Base-by-base conservation (phyloP, 2,113 vertebrate genomes). In the Tautogolabrus adspersus region DNA sequence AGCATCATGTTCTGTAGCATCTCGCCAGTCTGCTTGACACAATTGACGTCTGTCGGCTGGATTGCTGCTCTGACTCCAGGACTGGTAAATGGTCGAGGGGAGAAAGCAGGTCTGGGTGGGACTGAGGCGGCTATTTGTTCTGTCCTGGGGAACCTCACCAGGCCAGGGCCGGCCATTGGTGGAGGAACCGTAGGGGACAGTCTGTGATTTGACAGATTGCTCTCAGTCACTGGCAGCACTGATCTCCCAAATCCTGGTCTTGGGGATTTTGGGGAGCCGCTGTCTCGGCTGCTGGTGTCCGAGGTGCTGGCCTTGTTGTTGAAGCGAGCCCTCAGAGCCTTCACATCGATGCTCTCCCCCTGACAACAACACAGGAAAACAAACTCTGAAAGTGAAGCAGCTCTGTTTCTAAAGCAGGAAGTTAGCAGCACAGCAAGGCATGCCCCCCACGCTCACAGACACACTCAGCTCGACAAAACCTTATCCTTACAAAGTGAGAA, bases 281-380 rank as follows among this genome's bases (percentile, higher is more conserved):
- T 90, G 64, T 92, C 90, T n/a, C 77, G 55, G 83, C 86, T 87
- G 86, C 84, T 84, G 68, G 75, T 61, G 34, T 82, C 68, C 0
- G 51, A 77, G 66, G 76, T 76, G 64, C 73, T 73, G 82, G 75
- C 34, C 34, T 82, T 76, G 61, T 44, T 67, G 72, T 81, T 90
- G 87, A 95, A 94, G 66, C 26, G 90, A 55, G 91, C 92, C 84
- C 87, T 89, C 76, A 95, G 85, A 81, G 93, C 90, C 86, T 92
- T 94, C 22, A 95, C 84, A 26, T 95, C 94, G 11, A 93, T 16
- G 16, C 12, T 89, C 49, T 94, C 94, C 83, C 30, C 94, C 94
- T 95, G 85, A 69, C 9, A 71, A 86, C 52, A 81, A 87, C 23
- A 85, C n/a, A 64, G 38, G 54, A 64, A 49, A 34, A 78, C 21